Evolutionary conservation across 1,140 invertebrate genomes (phyloP), one percentile per base, ranked within the genome.

Genomic region (Drosophila pseudoobscura): DNA sequence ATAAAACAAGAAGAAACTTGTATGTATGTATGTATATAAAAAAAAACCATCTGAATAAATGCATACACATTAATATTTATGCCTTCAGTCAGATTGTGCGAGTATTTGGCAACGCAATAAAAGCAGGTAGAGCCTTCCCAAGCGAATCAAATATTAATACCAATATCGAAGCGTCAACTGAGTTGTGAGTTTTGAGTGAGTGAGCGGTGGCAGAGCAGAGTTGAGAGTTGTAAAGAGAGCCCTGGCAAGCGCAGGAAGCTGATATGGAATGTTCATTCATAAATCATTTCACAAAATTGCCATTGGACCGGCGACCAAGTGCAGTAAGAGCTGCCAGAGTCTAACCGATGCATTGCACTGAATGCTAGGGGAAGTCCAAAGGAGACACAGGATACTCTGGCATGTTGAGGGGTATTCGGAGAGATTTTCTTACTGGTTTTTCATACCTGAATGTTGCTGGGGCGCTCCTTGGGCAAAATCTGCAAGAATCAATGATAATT

Each of bases 181-280:
- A 52, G 59, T 55, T 55, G 69, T 45, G 59, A 39, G 35, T 13
- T 39, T 45, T 63, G 69, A 64, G 69, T 74, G 44, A 43, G 50
- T 43, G 50, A 29, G 29, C 11, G 26, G 39, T 45, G 26, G 13
- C 29, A 17, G 24, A 22, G 39, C 29, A 17, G 24, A 22, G 39
- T n/a, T 15, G 51, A 8, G 29, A 55, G 45, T n/a, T 49, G 43
- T 39, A 26, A 35, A 62, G 46, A 45, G 59, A 45, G 59, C 56
- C 65, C 35, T 47, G 45, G 49, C 45, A 51, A 58, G n/a, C 47
- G 20, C 80, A 70, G 87, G 82, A 90, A 90, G 73, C 77, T 78
- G 87, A 89, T 90, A 87, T 87, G 80, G 74, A 89, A 77, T 73
- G 56, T 87, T 80, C 76, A 90, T 90, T 80, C 87, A 90, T 90